These are phyloP conservation scores for Venturia canescens DNA, from an alignment of 1,140 invertebrate genomes.

Conservation along the genomic window DNA sequence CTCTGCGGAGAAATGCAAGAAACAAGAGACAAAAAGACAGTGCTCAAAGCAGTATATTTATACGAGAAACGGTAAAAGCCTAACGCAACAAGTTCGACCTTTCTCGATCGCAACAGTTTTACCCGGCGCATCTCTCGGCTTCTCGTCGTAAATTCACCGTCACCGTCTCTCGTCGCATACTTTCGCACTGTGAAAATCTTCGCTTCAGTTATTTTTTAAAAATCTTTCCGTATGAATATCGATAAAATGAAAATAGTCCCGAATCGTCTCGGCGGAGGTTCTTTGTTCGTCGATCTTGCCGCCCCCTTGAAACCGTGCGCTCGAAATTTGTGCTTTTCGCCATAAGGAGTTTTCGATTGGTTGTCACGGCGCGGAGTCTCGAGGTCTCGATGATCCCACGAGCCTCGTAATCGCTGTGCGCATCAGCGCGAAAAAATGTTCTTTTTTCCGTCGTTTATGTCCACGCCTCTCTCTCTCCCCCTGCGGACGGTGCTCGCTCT, in stretches of 20 bases:
- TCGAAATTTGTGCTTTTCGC: too few species aligned
- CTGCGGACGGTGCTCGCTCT: background rate
- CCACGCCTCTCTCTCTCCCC: background rate
- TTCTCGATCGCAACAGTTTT: constrained; percentile 5
- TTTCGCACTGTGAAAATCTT: background rate
- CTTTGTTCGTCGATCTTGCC: background rate
- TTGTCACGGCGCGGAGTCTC: background rate
- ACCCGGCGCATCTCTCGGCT: background rate
- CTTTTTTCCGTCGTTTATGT: background rate
- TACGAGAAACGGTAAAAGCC: background rate
- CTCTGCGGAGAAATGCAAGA: too few species aligned
- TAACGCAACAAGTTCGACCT: constrained; percentile 4
- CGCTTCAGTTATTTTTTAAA: background rate
- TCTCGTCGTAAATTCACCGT: constrained; percentile 4
- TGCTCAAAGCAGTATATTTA: background rate
- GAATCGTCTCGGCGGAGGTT: background rate
- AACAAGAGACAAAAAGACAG: constrained; percentile 43
- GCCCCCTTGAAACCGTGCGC: background rate
- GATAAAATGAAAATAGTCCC: too few species aligned
- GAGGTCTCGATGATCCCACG: constrained; percentile 4
- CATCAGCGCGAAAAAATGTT: constrained; percentile 1
- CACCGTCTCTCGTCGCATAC: background rate
- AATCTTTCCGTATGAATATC: background rate
- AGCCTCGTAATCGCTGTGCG: background rate
- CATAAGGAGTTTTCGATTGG: background rate